Percentiles rank a stretch among this genome's conserved stretches.
Evolutionary conservation across 2,113 vertebrate species (phyloP).

Genomic region (Globicephala melas): DNA sequence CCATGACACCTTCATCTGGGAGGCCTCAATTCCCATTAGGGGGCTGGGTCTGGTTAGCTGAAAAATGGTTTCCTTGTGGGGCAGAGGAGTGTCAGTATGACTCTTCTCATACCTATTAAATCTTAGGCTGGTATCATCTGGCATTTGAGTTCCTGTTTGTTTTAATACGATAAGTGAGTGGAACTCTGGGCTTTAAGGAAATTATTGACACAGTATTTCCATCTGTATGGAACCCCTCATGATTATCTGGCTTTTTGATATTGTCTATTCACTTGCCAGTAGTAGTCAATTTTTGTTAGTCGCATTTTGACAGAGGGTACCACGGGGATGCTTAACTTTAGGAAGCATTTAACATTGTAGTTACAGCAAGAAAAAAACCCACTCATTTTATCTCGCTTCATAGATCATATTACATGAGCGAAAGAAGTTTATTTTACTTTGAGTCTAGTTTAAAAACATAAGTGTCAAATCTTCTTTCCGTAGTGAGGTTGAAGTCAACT

Average conservation of each 20-base stretch:
- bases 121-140: background rate
- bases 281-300: background rate
- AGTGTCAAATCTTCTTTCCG: background rate
- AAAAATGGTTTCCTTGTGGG: background rate
- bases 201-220: background rate
- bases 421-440: constrained; percentile 43
- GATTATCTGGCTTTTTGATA: constrained; percentile 22
- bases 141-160: background rate
- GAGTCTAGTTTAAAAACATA: constrained; percentile 1
- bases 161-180: background rate
- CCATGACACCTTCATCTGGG: background rate
- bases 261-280: background rate
- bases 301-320: background rate
- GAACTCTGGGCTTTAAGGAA: background rate
- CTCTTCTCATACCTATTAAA: background rate
- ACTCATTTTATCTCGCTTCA: constrained; percentile 12
- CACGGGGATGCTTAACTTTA: background rate
- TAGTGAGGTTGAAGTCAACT: background rate
- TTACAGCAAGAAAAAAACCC: background rate
- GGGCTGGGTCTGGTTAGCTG: background rate
- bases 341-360: background rate
- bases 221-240: background rate
- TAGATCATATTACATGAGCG: background rate
- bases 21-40: background rate
- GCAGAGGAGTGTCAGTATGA: background rate